Evolutionary conservation across 1,140 invertebrate species (phyloP), one percentile per base, ranked within the genome.

Genomic region (Drosophila asahinai): DNA sequence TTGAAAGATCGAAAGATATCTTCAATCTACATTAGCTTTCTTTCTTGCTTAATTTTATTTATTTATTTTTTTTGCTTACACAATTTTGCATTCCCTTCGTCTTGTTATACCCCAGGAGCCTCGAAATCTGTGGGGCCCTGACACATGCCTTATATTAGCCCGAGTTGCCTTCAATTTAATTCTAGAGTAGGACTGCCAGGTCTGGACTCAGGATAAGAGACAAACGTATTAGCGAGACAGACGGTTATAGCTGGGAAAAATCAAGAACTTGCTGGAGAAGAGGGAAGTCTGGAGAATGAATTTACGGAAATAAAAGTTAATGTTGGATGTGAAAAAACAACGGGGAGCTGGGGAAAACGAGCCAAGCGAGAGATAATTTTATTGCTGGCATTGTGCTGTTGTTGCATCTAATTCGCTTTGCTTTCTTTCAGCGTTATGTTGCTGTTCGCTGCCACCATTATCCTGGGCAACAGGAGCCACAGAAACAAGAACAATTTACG

Each of bases 291-390:
- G 73, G 42, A 49, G 79, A 86, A 64, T 86, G 79, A 72, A 82
- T 73, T 73, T 86, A 67, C 61, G 79, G 61, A 86, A 86, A 86
- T 86, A 86, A 86, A 86, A 86, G 83, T 86, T 86, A 86, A 86
- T 86, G 83, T 86, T 68, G 73, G 70, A 86, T 68, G 68, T 75
- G 64, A 77, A 83, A 83, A 83, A 70, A 83, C 77, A 80, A 62
- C 64, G 54, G 48, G 47, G 36, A 77, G 57, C 43, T 74, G 27
- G 63, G 40, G 43, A 49, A 25, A 78, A 58, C 79, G 71, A 82
- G 65, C 77, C 49, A 30, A 68, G 64, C 72, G 42, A 76, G 49
- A 86, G 80, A 86, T 86, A 87, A 86, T 86, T 63, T 72, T 83
- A 75, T 75, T 82, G 71, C 52, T 68, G 42, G 45, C 48, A 59